Base-by-base conservation (phyloP, 2,888 invertebrate genomes). In the Drosophila monieri region DNA sequence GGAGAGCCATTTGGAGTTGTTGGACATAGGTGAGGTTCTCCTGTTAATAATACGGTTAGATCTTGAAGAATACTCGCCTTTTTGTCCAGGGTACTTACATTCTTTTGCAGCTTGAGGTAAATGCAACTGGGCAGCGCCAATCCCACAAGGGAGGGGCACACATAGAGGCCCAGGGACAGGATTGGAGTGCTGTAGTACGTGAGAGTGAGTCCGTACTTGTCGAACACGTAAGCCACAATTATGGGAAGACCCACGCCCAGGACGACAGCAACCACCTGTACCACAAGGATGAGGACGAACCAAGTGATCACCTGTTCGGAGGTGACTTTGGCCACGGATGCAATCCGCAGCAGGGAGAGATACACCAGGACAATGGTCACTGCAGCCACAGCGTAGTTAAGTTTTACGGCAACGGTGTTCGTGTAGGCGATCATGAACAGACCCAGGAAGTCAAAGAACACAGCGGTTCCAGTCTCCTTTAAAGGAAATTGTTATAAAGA, bases 371-470 rank as follows among this genome's bases (percentile, higher is more conserved):
- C 73, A 0, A 93, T 84, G 12, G 90, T 55, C 10, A 89, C 49
- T 0, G 90, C 47, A 0, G 91, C 92, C 0, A 92, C 53, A 0
- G 92, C 37, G 0, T 87, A 89, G 3, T 92, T 89, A 0, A 91
- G 23, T 0, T 89, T 78, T 41, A 91, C 88, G 0, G 93, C 92
- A 0, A 83, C 88, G 0, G 80, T 61, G 59, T 93, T 91, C 0
- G 94, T 93, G 85, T 96, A 96, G 48, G 92, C 91, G 1, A 96
- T 85, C 84, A 96, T 92, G 86, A 94, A 94, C 61, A 93, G 80
- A 43, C 95, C 95, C 58, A 96, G 89, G 59, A 94, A 93, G 89
- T 97, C 96, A 90, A 93, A 96, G 92, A 95, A 97, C 0, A 96
- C 94, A 4, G 93, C 92, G 4, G 90, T 85, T 27, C 92, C 89